Evolutionary conservation across 2,113 vertebrate species (phyloP).

Genomic region (Diphyllodes magnificus): DNA sequence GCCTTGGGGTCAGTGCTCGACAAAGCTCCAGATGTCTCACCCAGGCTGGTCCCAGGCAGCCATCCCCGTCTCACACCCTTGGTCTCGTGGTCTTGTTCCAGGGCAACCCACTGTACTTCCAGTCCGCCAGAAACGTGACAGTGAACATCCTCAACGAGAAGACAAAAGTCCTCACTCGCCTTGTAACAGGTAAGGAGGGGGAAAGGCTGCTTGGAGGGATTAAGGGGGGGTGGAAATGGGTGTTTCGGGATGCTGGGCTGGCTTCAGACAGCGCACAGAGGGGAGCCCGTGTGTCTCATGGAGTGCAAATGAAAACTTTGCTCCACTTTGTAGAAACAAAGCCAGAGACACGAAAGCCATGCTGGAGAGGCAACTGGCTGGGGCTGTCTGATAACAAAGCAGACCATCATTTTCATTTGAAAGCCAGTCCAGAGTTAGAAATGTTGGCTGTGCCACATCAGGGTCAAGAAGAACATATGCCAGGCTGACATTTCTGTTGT

Average conservation of each 20-base stretch:
- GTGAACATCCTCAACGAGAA: conserved; percentile 93
- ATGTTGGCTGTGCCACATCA: conserved; percentile 12
- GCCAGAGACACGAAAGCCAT: not conserved
- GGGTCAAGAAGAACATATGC: conserved; percentile 22
- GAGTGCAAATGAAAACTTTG: not conserved
- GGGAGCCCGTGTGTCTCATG: not conserved
- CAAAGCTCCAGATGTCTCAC: not conserved
- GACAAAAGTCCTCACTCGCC: conserved; percentile 89
- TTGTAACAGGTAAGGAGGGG: conserved; percentile 86
- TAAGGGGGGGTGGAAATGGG: not conserved
- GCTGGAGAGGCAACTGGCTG: not conserved
- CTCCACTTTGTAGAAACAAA: not conserved
- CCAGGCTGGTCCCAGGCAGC: not conserved
- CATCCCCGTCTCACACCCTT: not conserved
- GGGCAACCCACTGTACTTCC: conserved; percentile 94
- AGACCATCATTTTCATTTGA: not conserved
- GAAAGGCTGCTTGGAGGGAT: not conserved
- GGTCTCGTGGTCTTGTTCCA: conserved; percentile 65
- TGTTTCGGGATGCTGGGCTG: not conserved
- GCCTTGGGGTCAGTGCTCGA: not conserved
- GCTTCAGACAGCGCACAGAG: not conserved
- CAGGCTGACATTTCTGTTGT: conserved; percentile 33
- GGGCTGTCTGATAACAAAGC: not conserved
- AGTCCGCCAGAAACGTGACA: conserved; percentile 95
- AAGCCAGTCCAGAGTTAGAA: conserved; percentile 7